Percentiles rank a stretch among this genome's conserved stretches.
Evolutionary conservation across 2,113 vertebrate species (phyloP).

Genomic region (Calidris pygmaea): DNA sequence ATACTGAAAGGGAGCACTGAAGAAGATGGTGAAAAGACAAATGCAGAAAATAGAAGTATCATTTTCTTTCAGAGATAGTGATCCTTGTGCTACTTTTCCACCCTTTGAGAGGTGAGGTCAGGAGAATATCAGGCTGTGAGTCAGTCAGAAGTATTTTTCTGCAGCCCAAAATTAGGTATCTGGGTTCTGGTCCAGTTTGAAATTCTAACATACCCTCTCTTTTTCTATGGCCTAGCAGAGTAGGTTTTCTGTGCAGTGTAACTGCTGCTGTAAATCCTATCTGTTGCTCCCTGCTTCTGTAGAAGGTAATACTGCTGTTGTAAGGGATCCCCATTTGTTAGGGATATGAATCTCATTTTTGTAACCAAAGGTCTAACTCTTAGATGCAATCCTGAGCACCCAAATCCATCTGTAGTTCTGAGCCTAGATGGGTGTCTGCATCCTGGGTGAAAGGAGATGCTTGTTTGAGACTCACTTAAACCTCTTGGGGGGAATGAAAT

Average conservation of each 20-base stretch:
- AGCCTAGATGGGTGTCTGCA: not conserved
- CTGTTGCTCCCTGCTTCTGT: not conserved
- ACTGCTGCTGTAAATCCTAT: not conserved
- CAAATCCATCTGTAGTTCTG: not conserved
- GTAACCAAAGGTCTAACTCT: not conserved
- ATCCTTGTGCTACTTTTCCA: not conserved
- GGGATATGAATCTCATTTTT: not conserved
- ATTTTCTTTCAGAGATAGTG: not conserved
- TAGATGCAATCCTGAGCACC: not conserved
- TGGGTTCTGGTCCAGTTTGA: not conserved
- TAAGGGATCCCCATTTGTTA: not conserved
- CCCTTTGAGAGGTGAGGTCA: not conserved
- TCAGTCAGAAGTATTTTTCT: not conserved
- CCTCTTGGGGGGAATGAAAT: not conserved
- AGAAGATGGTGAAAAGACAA: not conserved
- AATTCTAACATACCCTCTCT: not conserved
- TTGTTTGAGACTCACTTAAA: not conserved
- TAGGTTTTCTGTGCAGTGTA: not conserved
- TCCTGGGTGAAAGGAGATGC: not conserved
- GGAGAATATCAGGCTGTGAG: not conserved
- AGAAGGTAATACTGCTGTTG: not conserved
- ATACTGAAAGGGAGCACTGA: not conserved
- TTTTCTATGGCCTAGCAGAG: not conserved
- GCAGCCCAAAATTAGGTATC: not conserved
- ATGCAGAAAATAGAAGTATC: not conserved